phyloP scores from a whole-genome alignment of 1,140 invertebrate genomes.

The Trinorchestia longiramus region DNA sequence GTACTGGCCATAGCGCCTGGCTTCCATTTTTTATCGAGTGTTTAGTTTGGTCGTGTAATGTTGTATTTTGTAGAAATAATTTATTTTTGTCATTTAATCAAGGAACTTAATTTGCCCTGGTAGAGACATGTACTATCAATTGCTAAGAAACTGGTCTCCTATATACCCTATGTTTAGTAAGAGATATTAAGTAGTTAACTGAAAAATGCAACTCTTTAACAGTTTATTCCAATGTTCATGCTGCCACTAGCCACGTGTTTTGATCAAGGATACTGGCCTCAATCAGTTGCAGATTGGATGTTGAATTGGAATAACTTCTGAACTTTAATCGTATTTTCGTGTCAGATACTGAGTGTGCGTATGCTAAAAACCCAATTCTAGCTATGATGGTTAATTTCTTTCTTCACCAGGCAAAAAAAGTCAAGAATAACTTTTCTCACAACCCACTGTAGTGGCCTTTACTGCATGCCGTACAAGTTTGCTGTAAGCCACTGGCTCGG shows the following conservation, averaged over 20 bases:
- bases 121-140: neutral
- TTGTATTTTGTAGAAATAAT: neutral
- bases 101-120: neutral
- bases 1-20: neutral
- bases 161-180: neutral
- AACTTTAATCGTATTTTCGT: no score
- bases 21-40: neutral
- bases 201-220: no score
- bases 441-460: neutral
- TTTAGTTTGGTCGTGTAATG: neutral
- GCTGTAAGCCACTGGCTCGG: neutral
- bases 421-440: neutral
- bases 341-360: no score
- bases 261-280: neutral
- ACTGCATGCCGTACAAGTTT: neutral
- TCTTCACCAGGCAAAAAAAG: no score
- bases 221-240: no score
- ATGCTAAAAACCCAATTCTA: no score
- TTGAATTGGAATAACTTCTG: no score
- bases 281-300: neutral
- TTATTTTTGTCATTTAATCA: neutral
- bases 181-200: neutral
- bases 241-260: no score
- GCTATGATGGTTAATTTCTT: no score
- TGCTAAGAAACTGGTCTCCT: neutral